These are phyloP conservation scores for Cebidichthys violaceus DNA, from an alignment of 2,113 vertebrate species.

Conservation along the genomic window DNA sequence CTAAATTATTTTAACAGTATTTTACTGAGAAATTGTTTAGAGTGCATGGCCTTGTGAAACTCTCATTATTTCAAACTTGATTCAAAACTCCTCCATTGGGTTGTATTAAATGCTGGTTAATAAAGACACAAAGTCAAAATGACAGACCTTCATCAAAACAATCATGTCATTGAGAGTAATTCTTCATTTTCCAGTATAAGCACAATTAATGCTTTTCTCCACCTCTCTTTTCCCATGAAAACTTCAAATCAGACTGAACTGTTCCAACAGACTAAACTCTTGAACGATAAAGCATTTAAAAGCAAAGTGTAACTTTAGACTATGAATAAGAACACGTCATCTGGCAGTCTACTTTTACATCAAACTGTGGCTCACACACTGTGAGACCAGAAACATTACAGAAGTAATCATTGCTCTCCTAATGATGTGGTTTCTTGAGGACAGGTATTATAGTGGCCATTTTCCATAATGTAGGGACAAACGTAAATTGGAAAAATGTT, in stretches of 20 bases:
- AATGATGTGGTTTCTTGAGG: no score
- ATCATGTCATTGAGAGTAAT: neutral
- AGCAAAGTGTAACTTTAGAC: neutral
- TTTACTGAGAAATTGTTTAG: no score
- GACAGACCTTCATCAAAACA: no score
- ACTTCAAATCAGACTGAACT: neutral
- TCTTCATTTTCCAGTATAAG: neutral
- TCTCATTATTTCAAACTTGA: neutral
- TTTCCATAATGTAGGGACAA: no score
- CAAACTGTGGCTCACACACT: no score
- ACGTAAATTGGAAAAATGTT: no score
- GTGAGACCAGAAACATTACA: no score
- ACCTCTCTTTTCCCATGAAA: neutral
- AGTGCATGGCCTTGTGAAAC: neutral
- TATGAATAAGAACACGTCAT: neutral
- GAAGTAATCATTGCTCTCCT: no score
- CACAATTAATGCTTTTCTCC: neutral
- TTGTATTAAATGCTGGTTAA: neutral
- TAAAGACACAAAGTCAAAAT: neutral
- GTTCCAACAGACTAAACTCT: slow-evolving; percentile 2
- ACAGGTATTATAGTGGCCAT: no score
- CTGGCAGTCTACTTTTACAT: neutral
- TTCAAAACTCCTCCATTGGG: neutral
- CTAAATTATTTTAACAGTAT: no score
- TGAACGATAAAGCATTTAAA: neutral